These are phyloP conservation scores for Amblyornis subalaris DNA, from an alignment of 2,113 vertebrate genomes.

Conservation along the genomic window DNA sequence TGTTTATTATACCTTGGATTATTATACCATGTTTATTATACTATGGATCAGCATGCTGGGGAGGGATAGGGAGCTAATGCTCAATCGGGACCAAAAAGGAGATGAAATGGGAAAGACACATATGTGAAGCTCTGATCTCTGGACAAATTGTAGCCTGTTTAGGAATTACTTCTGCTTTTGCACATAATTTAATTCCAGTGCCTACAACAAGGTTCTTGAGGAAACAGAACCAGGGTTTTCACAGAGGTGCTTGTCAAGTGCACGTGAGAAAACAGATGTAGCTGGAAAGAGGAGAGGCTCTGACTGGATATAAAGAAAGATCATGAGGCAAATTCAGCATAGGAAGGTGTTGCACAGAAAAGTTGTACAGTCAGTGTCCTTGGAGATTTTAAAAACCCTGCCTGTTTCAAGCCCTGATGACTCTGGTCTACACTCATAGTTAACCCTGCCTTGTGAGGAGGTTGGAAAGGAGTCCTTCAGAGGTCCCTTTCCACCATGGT, in stretches of 20 bases:
- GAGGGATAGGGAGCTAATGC: rapidly evolving
- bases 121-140: background rate
- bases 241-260: background rate
- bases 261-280: background rate
- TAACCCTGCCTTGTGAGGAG: background rate
- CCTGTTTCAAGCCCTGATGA: background rate
- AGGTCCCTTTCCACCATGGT: background rate
- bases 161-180: background rate
- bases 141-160: background rate
- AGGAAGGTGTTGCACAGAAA: background rate
- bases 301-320: background rate
- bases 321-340: background rate
- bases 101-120: background rate
- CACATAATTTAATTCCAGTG: background rate
- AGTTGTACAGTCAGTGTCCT: background rate
- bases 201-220: background rate
- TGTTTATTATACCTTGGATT: background rate
- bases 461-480: background rate
- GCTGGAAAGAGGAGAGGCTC: background rate
- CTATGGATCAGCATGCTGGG: background rate
- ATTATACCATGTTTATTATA: too few relatives aligned
- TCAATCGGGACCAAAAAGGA: background rate
- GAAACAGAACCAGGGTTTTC: background rate
- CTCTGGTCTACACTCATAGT: background rate
- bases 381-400: background rate